phyloP scores from a whole-genome alignment of 2,113 vertebrate species.

The Ictalurus furcatus region DNA sequence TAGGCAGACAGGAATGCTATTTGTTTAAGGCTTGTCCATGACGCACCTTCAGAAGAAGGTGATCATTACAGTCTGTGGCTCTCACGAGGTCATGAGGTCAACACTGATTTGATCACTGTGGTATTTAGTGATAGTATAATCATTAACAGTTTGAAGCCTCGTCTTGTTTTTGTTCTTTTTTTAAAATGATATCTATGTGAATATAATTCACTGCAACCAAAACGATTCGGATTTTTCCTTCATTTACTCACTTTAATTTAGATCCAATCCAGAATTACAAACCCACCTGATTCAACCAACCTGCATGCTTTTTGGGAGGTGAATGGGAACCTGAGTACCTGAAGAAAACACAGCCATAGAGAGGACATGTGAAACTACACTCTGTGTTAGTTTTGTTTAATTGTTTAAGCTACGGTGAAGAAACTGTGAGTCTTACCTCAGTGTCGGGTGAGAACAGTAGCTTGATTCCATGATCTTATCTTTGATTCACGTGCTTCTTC shows the following conservation, averaged over 20 bases:
- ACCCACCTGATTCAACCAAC: too few species aligned
- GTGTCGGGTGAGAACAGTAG: not conserved
- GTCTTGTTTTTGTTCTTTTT: not conserved
- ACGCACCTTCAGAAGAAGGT: slow-evolving; percentile 8
- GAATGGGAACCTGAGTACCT: not conserved
- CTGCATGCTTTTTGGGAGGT: too few species aligned
- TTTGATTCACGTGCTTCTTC: not conserved
- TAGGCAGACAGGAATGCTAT: slow-evolving; percentile 14
- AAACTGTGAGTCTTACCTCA: not conserved
- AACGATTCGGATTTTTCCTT: not conserved
- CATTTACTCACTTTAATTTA: not conserved
- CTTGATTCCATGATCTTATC: not conserved
- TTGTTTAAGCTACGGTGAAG: not conserved
- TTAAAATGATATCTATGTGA: not conserved
- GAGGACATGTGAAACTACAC: not conserved
- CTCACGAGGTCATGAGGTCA: not conserved
- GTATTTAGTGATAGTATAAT: not conserved
- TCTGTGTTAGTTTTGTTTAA: not conserved
- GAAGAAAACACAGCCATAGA: not conserved
- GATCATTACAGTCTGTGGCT: not conserved
- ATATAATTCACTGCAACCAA: not conserved
- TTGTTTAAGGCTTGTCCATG: slow-evolving; percentile 13
- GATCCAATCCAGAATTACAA: too few species aligned
- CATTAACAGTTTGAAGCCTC: not conserved
- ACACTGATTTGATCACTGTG: too few species aligned